phyloP scores from a whole-genome alignment of 2,888 invertebrate genomes.

The Phyllotreta cruciferae region DNA sequence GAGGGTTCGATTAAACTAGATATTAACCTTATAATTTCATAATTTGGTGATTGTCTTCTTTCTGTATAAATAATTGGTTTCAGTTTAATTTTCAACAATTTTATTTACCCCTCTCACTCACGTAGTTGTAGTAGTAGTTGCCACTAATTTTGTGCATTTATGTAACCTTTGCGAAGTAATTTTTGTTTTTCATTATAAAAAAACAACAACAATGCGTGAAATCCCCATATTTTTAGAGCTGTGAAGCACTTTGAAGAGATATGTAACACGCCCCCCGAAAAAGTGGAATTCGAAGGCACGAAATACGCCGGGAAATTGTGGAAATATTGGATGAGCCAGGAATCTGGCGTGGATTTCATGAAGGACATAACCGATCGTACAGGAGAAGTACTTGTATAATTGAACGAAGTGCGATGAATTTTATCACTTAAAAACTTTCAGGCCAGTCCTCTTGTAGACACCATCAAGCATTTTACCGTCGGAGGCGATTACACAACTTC shows the following conservation, averaged over 20 bases:
- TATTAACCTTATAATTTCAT: no score
- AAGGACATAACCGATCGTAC: constrained; percentile 69
- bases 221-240: constrained; percentile 50
- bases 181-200: background rate
- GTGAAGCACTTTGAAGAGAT: constrained; percentile 59
- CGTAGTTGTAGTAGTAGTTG: no score
- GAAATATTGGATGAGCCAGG: constrained; percentile 78
- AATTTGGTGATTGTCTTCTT: no score
- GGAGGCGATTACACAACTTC: constrained; percentile 69
- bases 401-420: background rate
- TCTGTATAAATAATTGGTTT: no score
- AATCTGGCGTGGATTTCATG: constrained; percentile 68
- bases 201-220: background rate
- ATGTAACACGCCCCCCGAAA: constrained; percentile 47
- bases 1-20: no score
- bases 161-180: constrained; percentile 10
- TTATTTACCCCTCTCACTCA: no score
- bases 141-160: background rate
- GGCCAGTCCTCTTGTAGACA: constrained; percentile 64
- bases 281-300: constrained; percentile 57
- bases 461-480: constrained; percentile 71
- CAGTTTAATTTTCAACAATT: no score
- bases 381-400: constrained; percentile 58
- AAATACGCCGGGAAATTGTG: constrained; percentile 72
- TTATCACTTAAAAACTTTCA: constrained; percentile 36